phyloP scores from a whole-genome alignment of 2,113 vertebrate genomes.

The Entelurus aequoreus region DNA sequence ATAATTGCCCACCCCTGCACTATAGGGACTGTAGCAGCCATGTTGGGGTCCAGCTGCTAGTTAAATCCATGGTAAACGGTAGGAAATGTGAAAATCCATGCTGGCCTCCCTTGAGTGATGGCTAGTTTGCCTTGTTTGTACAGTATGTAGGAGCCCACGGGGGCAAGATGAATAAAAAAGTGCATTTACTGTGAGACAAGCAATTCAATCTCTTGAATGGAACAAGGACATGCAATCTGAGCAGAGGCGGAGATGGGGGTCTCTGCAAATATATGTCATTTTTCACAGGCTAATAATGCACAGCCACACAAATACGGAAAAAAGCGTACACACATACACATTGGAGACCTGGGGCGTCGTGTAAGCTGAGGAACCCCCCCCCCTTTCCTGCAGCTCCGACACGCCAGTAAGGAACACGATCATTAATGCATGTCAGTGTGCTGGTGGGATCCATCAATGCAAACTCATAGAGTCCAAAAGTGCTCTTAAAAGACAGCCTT shows the following conservation, averaged over 20 bases:
- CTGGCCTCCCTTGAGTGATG: slow-evolving; percentile 8
- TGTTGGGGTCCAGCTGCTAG: slow-evolving; percentile 2
- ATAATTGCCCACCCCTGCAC: no score
- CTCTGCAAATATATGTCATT: slow-evolving; percentile 34
- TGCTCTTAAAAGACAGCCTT: slow-evolving; percentile 50
- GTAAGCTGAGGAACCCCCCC: slow-evolving; percentile 15
- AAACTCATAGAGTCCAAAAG: slow-evolving; percentile 34
- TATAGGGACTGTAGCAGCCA: slow-evolving; percentile 8
- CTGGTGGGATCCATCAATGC: slow-evolving; percentile 32
- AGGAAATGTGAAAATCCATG: slow-evolving; percentile 18
- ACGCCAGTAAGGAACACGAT: slow-evolving; percentile 43
- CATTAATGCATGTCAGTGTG: slow-evolving; percentile 41
- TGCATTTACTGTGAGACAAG: slow-evolving; percentile 43
- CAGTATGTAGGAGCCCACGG: background rate
- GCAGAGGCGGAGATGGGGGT: slow-evolving; percentile 11
- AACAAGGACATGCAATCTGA: slow-evolving; percentile 37
- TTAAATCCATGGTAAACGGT: slow-evolving; percentile 6
- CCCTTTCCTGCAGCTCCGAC: slow-evolving; percentile 12
- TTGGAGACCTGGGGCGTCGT: background rate
- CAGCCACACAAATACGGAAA: slow-evolving; percentile 16
- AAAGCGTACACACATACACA: background rate
- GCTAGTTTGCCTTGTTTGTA: slow-evolving; percentile 24
- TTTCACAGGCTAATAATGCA: slow-evolving; percentile 28
- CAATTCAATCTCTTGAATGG: slow-evolving; percentile 42
- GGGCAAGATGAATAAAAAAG: slow-evolving; percentile 37